Conservation (phyloP, 2,797 vertebrate species). For the Varecia variegata region DNA sequence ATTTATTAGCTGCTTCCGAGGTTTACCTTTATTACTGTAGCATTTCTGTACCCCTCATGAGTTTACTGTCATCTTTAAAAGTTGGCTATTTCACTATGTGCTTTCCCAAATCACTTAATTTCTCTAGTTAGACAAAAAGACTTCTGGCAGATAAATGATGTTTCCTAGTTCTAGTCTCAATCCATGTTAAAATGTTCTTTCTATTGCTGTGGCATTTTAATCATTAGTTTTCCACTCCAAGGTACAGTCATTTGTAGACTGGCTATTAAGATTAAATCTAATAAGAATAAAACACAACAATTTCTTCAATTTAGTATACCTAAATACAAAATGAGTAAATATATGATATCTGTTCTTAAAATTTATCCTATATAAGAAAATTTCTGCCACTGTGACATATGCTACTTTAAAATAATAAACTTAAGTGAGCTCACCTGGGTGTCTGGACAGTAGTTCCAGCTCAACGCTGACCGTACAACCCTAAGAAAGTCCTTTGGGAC, state of each 20-base stretch:
- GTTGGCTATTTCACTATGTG: background rate
- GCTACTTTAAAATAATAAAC: slow-evolving; percentile 17
- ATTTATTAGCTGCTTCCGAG: background rate
- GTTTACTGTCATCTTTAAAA: background rate
- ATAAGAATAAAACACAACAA: background rate
- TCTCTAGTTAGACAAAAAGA: background rate
- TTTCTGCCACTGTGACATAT: background rate
- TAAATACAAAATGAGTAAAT: background rate
- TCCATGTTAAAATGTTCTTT: background rate
- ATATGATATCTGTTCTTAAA: background rate
- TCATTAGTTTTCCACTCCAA: background rate
- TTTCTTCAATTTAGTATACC: background rate
- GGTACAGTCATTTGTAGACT: background rate
- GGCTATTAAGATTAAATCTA: slow-evolving; percentile 22
- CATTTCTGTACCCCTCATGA: background rate
- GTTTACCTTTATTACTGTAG: background rate
- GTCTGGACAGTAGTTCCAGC: background rate
- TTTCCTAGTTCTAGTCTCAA: background rate
- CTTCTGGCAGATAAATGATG: background rate
- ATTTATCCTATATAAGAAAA: background rate
- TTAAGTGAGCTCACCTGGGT: background rate
- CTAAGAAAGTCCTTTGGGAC: background rate
- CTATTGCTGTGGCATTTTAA: background rate
- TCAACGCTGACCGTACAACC: background rate
- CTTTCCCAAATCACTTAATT: background rate